These are phyloP conservation scores for Threskiornis aethiopicus DNA, from an alignment of 2,797 vertebrate genomes.

Conservation along the genomic window DNA sequence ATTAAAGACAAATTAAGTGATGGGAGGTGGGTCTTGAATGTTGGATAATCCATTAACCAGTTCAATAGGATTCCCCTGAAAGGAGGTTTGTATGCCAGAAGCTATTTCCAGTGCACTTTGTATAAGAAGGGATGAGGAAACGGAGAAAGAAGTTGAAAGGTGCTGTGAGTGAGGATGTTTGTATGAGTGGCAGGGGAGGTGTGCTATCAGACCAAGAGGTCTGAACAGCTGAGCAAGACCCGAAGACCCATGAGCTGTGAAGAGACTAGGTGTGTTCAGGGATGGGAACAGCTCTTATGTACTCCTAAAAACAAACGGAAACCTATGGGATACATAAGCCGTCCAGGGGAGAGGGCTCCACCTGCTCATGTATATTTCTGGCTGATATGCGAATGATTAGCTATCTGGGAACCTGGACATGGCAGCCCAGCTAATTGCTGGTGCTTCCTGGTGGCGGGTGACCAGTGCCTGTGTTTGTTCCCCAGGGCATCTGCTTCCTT, in stretches of 20 bases:
- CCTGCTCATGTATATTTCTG: neutral
- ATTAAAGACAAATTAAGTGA: conserved; percentile 48
- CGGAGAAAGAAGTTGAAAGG: neutral
- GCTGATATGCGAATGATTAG: neutral
- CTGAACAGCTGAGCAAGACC: neutral
- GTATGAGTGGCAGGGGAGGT: neutral
- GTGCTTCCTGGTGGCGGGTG: neutral
- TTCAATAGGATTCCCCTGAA: conserved; percentile 38
- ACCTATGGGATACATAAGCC: neutral
- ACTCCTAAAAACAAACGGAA: neutral
- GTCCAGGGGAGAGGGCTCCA: neutral
- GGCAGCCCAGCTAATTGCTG: neutral
- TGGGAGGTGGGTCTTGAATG: neutral
- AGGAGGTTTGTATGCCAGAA: neutral
- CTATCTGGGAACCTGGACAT: neutral
- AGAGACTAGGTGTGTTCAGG: neutral
- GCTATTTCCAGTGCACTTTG: neutral
- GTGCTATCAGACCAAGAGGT: neutral
- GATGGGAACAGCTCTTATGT: neutral
- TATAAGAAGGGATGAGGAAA: neutral
- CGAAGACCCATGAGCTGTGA: neutral
- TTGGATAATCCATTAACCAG: conserved; percentile 30
- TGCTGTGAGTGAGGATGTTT: neutral
- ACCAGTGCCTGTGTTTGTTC: neutral
- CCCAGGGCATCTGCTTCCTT: neutral